A percentile compares a stretch with the other conserved stretches of the same genome.
Conservation (phyloP, 2,797 vertebrate species). For the Acrossocheilus wenchowensis region DNA sequence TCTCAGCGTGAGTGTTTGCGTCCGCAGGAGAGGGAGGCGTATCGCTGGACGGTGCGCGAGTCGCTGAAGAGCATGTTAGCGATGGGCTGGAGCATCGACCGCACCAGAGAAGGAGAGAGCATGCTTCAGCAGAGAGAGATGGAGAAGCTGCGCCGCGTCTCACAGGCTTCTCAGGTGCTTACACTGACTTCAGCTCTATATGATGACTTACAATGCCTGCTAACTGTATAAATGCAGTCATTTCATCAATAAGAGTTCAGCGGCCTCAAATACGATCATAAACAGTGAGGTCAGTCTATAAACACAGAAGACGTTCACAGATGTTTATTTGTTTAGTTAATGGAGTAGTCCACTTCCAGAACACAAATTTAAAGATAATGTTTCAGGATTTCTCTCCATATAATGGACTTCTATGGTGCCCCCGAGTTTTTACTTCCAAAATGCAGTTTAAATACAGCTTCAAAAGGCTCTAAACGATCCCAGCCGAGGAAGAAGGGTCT, state of each 20-base stretch:
- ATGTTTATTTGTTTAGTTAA: too few species aligned
- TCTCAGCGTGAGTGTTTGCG: conserved; percentile 27
- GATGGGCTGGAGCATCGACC: conserved; percentile 93
- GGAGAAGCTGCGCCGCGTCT: conserved; percentile 90
- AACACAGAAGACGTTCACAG: background rate
- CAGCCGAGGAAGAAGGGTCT: too few species aligned
- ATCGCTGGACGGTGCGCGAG: conserved; percentile 94
- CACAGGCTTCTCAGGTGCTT: conserved; percentile 88
- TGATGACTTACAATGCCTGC: background rate
- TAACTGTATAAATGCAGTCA: background rate
- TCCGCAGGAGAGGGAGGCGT: conserved; percentile 93
- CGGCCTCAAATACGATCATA: background rate
- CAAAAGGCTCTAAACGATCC: too few species aligned
- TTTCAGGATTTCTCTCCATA: too few species aligned
- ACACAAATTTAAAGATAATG: too few species aligned
- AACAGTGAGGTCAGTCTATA: background rate
- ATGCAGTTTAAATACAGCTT: too few species aligned
- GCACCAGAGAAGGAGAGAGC: conserved; percentile 90
- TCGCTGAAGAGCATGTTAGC: conserved; percentile 95
- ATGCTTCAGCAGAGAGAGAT: conserved; percentile 88
- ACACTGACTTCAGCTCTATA: background rate
- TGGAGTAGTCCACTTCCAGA: background rate
- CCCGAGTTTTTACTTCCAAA: too few species aligned
- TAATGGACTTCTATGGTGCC: too few species aligned
- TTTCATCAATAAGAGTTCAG: background rate